A percentile compares a stretch with the other conserved stretches of the same genome.
These are phyloP conservation scores for Brachionus calyciflorus DNA, from an alignment of 1,140 invertebrate genomes.

Conservation along the genomic window DNA sequence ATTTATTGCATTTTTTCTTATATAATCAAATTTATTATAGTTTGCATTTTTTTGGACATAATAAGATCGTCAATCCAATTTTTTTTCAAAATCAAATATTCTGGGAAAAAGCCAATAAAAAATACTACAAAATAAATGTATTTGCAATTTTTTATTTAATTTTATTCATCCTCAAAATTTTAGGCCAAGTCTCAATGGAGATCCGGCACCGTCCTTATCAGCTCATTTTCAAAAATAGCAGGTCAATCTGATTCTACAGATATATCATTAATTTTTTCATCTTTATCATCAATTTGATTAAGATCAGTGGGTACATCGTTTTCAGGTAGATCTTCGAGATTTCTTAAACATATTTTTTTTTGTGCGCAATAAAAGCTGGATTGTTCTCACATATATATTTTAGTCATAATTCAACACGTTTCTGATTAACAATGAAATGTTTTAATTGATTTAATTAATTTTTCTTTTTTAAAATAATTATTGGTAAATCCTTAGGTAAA, in stretches of 20 bases:
- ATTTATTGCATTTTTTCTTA: no score
- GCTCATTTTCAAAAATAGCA: background rate
- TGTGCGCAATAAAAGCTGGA: background rate
- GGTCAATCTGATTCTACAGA: background rate
- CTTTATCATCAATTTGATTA: no score
- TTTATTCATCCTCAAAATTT: background rate
- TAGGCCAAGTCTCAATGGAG: background rate
- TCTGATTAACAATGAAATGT: slow-evolving; percentile 7
- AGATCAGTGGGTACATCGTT: no score
- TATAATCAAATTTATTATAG: no score
- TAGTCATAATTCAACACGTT: slow-evolving; percentile 1
- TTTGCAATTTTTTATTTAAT: no score
- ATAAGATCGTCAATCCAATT: no score
- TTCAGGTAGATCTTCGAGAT: no score
- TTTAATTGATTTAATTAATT: slow-evolving; percentile 2
- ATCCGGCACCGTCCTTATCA: background rate
- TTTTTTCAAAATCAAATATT: no score
- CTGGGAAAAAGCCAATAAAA: no score
- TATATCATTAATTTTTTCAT: background rate
- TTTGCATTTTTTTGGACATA: no score
- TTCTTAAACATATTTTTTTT: background rate
- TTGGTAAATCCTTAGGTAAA: background rate
- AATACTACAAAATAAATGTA: no score
- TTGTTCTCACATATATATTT: slow-evolving; percentile 19
- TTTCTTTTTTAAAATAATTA: background rate